phyloP scores from a whole-genome alignment of 2,888 invertebrate genomes.

The Hypomecis punctinalis region DNA sequence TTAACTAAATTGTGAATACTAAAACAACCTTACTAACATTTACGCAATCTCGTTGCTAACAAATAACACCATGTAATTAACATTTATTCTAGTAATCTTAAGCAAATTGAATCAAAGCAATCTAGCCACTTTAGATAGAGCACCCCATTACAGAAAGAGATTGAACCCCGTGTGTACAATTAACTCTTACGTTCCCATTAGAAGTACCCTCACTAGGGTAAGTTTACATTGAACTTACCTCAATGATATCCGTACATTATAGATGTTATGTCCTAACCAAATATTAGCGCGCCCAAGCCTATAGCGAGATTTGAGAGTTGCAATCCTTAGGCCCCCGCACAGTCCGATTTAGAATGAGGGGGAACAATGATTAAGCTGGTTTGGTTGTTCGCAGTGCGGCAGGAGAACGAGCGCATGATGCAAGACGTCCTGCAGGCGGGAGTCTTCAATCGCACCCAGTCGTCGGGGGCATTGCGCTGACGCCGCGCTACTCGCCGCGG shows the following conservation, averaged over 20 bases:
- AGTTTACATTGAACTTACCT: slow-evolving; percentile 29
- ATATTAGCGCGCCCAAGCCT: slow-evolving; percentile 30
- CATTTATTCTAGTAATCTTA: slow-evolving; percentile 41
- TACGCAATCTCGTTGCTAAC: slow-evolving; percentile 43
- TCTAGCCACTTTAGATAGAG: slow-evolving; percentile 33
- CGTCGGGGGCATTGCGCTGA: slow-evolving; percentile 83
- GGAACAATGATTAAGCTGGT: slow-evolving; percentile 67
- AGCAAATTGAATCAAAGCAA: slow-evolving; percentile 29
- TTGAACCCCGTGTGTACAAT: slow-evolving; percentile 32
- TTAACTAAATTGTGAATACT: slow-evolving; percentile 19
- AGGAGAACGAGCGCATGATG: slow-evolving; percentile 95
- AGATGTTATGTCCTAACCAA: slow-evolving; percentile 29
- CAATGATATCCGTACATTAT: slow-evolving; percentile 18
- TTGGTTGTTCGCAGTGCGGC: slow-evolving; percentile 89
- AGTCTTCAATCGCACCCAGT: slow-evolving; percentile 84
- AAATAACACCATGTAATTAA: slow-evolving; percentile 46
- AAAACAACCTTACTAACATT: slow-evolving; percentile 42
- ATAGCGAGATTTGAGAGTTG: slow-evolving; percentile 22
- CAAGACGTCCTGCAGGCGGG: slow-evolving; percentile 89
- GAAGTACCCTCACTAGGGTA: slow-evolving; percentile 22
- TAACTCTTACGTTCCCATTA: slow-evolving; percentile 32
- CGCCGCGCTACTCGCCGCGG: slow-evolving; percentile 82
- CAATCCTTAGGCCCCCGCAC: slow-evolving; percentile 43
- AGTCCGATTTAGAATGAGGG: slow-evolving; percentile 45
- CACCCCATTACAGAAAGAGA: slow-evolving; percentile 28